phyloP scores from a whole-genome alignment of 1,140 invertebrate genomes.

The Leptinotarsa texana region DNA sequence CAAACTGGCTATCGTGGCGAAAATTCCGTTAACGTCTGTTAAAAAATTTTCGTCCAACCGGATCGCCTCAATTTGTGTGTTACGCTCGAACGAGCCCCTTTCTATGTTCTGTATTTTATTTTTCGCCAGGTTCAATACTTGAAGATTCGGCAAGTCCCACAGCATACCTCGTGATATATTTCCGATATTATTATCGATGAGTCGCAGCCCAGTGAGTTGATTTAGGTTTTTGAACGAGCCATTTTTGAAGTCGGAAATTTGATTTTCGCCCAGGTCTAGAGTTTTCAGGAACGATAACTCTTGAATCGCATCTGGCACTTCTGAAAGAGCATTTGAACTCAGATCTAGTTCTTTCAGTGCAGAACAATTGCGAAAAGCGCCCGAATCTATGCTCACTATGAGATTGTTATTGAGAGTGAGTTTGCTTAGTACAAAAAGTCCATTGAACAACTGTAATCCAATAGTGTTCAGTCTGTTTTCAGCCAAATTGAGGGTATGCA shows the following conservation, averaged over 20 bases:
- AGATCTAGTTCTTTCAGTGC: slow-evolving; percentile 89
- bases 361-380: slow-evolving; percentile 88
- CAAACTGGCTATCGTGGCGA: slow-evolving; percentile 77
- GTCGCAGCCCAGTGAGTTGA: slow-evolving; percentile 79
- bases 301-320: slow-evolving; percentile 80
- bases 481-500: slow-evolving; percentile 83
- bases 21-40: slow-evolving; percentile 84
- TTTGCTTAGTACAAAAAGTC: slow-evolving; percentile 80
- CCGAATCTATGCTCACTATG: slow-evolving; percentile 76
- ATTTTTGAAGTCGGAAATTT: slow-evolving; percentile 77
- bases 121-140: slow-evolving; percentile 83
- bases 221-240: slow-evolving; percentile 82
- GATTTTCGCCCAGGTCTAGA: slow-evolving; percentile 85
- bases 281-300: slow-evolving; percentile 82
- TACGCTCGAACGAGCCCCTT: slow-evolving; percentile 78
- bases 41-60: slow-evolving; percentile 84
- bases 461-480: slow-evolving; percentile 82
- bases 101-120: slow-evolving; percentile 86
- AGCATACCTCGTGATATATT: slow-evolving; percentile 85
- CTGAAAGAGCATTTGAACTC: slow-evolving; percentile 79
- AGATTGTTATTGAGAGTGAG: slow-evolving; percentile 84
- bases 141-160: slow-evolving; percentile 78
- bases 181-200: slow-evolving; percentile 85
- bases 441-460: slow-evolving; percentile 81
- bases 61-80: slow-evolving; percentile 79